phyloP scores from a whole-genome alignment of 2,888 invertebrate genomes.

The Rhaphigaster nebulosa region DNA sequence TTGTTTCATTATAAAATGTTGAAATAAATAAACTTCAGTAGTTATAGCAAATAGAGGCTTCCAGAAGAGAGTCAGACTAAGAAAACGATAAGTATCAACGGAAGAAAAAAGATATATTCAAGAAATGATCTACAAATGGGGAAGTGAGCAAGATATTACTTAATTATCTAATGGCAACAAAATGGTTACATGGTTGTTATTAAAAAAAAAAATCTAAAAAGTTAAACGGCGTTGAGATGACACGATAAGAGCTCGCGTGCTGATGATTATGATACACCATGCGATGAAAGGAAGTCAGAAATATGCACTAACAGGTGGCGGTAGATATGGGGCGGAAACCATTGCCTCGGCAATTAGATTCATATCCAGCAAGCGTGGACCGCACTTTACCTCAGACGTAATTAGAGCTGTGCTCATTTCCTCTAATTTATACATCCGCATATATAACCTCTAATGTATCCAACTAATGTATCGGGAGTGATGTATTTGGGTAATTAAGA shows the following conservation, averaged over 20 bases:
- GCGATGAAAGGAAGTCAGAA: conserved; percentile 45
- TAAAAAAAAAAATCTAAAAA: conserved; percentile 22
- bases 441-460: conserved; percentile 48
- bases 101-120: not conserved
- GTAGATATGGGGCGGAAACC: conserved; percentile 43
- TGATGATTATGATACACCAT: conserved; percentile 24
- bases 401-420: conserved; percentile 45
- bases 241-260: conserved; percentile 34
- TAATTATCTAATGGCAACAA: not conserved
- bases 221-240: conserved; percentile 33
- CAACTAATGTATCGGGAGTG: conserved; percentile 25
- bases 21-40: no score
- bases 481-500: conserved; percentile 43
- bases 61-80: no score
- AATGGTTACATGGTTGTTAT: conserved; percentile 17
- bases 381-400: conserved; percentile 31
- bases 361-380: not conserved
- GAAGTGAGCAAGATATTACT: not conserved
- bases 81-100: not conserved
- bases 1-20: no score
- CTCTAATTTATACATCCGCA: conserved; percentile 58
- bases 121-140: not conserved
- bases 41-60: no score
- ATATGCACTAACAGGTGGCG: conserved; percentile 46
- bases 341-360: conserved; percentile 4